Evolutionary conservation across 2,888 invertebrate species (phyloP).

Genomic region (Emesis castigata): DNA sequence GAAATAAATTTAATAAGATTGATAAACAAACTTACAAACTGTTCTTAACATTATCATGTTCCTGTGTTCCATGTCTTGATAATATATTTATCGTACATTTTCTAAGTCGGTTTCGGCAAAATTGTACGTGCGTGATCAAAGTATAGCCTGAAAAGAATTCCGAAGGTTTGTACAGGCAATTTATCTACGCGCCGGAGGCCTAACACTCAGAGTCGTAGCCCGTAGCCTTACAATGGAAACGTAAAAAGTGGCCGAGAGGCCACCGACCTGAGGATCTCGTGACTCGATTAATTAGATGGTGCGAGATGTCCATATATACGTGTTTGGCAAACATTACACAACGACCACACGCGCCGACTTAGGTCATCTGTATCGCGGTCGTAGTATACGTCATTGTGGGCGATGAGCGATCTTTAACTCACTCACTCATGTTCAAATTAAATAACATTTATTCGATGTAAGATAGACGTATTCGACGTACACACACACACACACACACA

Average conservation of each 20-base stretch:
- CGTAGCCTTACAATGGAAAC: background rate
- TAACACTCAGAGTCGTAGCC: background rate
- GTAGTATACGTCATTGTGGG: background rate
- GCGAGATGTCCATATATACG: slow-evolving; percentile 1
- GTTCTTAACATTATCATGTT: background rate
- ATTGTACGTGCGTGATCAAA: background rate
- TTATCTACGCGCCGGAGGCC: slow-evolving; percentile 3
- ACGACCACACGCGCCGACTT: background rate
- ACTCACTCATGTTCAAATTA: no score
- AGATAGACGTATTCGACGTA: no score
- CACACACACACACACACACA: no score
- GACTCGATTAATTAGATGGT: slow-evolving; percentile 23
- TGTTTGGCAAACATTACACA: slow-evolving; percentile 1
- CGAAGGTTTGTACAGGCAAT: background rate
- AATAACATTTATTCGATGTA: no score
- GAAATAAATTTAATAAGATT: no score
- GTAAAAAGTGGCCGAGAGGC: slow-evolving; percentile 2
- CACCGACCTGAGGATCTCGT: slow-evolving; percentile 20
- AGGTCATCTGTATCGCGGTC: background rate
- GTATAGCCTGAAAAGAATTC: background rate
- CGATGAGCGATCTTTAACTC: background rate
- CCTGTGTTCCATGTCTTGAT: no score
- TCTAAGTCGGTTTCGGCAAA: background rate
- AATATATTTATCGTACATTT: background rate
- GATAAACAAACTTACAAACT: no score